Evolutionary conservation across 1,140 invertebrate species (phyloP), one percentile per base, ranked within the genome.

Genomic region (Leptopilina clavipes): DNA sequence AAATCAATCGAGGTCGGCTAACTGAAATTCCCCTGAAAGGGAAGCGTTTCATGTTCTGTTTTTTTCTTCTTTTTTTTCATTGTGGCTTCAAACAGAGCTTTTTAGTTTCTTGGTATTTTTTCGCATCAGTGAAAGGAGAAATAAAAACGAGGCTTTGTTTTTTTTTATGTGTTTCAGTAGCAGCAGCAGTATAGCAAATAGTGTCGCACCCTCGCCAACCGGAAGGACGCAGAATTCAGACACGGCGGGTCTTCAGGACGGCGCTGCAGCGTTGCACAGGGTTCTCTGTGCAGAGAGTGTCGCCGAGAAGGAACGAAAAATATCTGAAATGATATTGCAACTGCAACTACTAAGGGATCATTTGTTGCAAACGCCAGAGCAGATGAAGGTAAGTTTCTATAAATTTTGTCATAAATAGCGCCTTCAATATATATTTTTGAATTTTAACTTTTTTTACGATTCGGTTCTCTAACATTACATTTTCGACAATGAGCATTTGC

Each of bases 281-380:
- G 94, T 94, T 43, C 88, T 95, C 71, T 91, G 92, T 82, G 92
- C 92, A 79, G 93, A 95, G 81, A 94, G 92, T 83, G 89, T 96
- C 81, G 92, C 93, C 70, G 94, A 95, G 86, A 95, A 94, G 88
- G 95, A 97, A 81, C 91, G 95, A 56, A 92, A 93, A 82, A 91
- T 97, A 1, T 95, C 94, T 1, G 95, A 96, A 86, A 95, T 96
- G 93, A 97, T 97, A 71, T 88, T 94, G 8, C 95, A 96, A 81
- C 91, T 97, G 71, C 95, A 96, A 88, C 93, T 94, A 91, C 92
- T 96, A 12, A 91, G 95, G 78, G 95, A 96, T 81, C 94, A 95
- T 86, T 90, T 96, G 65, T 83, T 95, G 37, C 92, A 93, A 17
- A 94, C 96, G 17, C 80, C 80, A 52, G 91, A 92, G 72, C 89